These are phyloP conservation scores for Nomada fucata DNA, from an alignment of 2,888 invertebrate species.

Conservation along the genomic window DNA sequence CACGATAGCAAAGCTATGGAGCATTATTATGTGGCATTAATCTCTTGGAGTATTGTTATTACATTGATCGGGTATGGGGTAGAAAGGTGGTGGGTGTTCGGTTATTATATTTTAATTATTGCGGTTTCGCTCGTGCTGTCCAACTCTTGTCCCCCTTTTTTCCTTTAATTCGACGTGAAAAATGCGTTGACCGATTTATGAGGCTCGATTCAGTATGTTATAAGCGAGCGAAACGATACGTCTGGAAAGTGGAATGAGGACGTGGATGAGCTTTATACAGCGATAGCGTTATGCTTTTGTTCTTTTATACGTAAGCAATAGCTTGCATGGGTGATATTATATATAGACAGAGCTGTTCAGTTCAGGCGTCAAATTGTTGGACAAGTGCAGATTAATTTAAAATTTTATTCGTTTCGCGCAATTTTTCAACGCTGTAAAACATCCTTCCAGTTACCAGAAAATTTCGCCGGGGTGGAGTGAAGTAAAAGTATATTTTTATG, in stretches of 20 bases:
- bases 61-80: conserved; percentile 13
- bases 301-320: conserved; percentile 18
- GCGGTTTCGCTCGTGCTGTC: too few species aligned
- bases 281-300: conserved; percentile 8
- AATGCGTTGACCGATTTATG: conserved; percentile 16
- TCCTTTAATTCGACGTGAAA: neutral
- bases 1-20: conserved; percentile 24
- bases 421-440: too few species aligned
- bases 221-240: conserved; percentile 14
- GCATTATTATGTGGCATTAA: conserved; percentile 32
- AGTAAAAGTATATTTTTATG: too few species aligned
- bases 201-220: conserved; percentile 23
- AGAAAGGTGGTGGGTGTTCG: neutral
- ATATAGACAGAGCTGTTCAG: neutral
- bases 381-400: too few species aligned
- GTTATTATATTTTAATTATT: conserved; percentile 29
- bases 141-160: neutral
- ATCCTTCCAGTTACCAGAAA: too few species aligned
- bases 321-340: neutral
- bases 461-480: too few species aligned
- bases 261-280: conserved; percentile 23
- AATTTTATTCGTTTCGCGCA: too few species aligned
- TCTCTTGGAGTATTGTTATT: conserved; percentile 13
- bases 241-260: conserved; percentile 18
- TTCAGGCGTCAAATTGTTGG: too few species aligned